Percentiles rank a stretch among this genome's conserved stretches.
Evolutionary conservation across 2,888 invertebrate genomes (phyloP).

Genomic region (Eupsilia transversa): DNA sequence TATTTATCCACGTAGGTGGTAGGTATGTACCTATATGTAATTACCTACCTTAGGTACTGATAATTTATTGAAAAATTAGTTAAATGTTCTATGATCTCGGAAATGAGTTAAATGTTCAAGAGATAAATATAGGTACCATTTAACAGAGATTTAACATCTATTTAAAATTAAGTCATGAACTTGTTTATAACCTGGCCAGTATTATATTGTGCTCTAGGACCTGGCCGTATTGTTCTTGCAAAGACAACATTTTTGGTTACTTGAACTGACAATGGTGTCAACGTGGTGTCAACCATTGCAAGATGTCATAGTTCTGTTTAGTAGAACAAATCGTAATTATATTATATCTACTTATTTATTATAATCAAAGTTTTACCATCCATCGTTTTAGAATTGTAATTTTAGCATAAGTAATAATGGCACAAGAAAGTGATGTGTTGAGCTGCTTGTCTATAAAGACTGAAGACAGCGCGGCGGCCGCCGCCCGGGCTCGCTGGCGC

Average conservation of each 20-base stretch:
- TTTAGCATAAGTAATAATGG: slow-evolving; percentile 69
- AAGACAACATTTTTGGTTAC: neutral
- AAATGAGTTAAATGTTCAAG: neutral
- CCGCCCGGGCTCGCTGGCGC: slow-evolving; percentile 71
- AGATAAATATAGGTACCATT: neutral
- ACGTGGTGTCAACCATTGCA: too few species aligned
- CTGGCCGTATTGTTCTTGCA: slow-evolving; percentile 7
- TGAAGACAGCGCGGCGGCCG: slow-evolving; percentile 72
- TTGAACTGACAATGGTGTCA: too few species aligned
- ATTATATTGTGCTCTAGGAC: too few species aligned
- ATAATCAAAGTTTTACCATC: neutral
- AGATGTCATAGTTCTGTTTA: slow-evolving; percentile 21
- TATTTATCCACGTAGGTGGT: too few species aligned
- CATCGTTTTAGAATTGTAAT: slow-evolving; percentile 25
- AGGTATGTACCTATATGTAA: too few species aligned
- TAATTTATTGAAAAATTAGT: too few species aligned
- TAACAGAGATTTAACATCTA: neutral
- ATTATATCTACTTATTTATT: slow-evolving; percentile 4
- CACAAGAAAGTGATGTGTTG: slow-evolving; percentile 78
- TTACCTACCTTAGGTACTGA: neutral
- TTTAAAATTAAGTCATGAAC: neutral
- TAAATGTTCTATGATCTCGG: too few species aligned
- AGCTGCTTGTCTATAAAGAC: slow-evolving; percentile 76
- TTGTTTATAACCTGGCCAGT: neutral
- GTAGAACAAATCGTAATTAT: slow-evolving; percentile 4